phyloP scores from a whole-genome alignment of 2,113 vertebrate genomes.

The Catharus bicknelli region DNA sequence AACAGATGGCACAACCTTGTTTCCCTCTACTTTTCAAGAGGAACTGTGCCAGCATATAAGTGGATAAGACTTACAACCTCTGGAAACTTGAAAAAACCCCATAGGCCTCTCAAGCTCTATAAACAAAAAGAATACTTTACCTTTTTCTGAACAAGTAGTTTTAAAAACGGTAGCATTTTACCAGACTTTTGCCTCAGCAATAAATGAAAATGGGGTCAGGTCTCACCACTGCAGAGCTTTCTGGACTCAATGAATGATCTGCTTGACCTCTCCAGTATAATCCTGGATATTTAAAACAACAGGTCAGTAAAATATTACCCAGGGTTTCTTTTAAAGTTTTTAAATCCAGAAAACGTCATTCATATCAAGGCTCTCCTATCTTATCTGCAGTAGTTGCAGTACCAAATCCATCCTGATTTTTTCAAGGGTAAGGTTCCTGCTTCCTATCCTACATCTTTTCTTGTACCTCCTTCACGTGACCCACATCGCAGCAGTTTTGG shows the following conservation, averaged over 20 bases:
- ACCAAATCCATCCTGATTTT: background rate
- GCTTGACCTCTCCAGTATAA: background rate
- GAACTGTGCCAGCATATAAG: background rate
- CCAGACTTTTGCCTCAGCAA: background rate
- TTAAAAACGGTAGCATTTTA: background rate
- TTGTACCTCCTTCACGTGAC: background rate
- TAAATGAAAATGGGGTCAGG: background rate
- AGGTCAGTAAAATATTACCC: background rate
- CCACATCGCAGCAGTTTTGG: background rate
- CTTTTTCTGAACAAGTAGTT: background rate
- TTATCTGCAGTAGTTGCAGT: background rate
- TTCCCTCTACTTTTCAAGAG: background rate
- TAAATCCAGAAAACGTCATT: background rate
- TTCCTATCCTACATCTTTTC: background rate
- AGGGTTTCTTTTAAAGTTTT: background rate
- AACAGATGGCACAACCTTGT: background rate
- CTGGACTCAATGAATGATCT: background rate
- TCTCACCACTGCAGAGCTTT: background rate
- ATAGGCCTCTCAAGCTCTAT: background rate
- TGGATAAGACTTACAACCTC: background rate
- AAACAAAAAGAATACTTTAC: background rate
- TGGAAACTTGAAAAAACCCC: accelerated
- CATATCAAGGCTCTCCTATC: background rate
- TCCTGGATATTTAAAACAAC: background rate
- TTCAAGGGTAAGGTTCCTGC: background rate